Percentiles rank a stretch among this genome's conserved stretches.
Conservation (phyloP, 2,797 vertebrate genomes). For the Scolopax bukidnonensis region DNA sequence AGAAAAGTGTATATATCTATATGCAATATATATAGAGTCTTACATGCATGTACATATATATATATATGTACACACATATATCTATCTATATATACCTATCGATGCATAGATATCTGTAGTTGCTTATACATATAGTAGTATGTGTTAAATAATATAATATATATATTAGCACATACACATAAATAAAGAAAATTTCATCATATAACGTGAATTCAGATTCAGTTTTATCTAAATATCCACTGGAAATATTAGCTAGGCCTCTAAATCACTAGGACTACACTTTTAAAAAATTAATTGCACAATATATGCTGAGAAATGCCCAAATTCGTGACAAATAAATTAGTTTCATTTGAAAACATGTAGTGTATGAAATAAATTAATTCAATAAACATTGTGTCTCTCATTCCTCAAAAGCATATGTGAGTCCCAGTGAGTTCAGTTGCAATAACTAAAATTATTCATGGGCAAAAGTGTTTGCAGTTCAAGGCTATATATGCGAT, state of each 20-base stretch:
- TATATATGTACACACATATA: not conserved
- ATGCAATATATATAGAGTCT: not conserved
- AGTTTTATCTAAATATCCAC: not conserved
- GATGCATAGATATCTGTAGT: not conserved
- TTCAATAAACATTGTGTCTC: constrained; percentile 30
- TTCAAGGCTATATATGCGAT: constrained; percentile 18
- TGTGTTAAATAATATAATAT: not conserved
- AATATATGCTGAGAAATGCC: constrained; percentile 35
- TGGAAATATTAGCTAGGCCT: not conserved
- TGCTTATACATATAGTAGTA: not conserved
- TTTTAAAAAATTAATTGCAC: not conserved
- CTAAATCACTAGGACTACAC: not conserved
- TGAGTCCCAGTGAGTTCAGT: constrained; percentile 29
- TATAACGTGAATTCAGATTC: not conserved
- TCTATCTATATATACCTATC: not conserved
- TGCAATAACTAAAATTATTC: constrained; percentile 61
- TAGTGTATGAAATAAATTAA: constrained; percentile 42
- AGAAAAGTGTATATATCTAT: not conserved
- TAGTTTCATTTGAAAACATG: constrained; percentile 14
- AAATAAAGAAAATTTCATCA: not conserved
- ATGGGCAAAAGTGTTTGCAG: constrained; percentile 46
- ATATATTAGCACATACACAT: not conserved
- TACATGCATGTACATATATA: not conserved
- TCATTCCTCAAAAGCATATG: constrained; percentile 13
- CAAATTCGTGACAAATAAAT: not conserved